phyloP scores from a whole-genome alignment of 2,113 vertebrate species.

The Onychorhynchus coronatus region DNA sequence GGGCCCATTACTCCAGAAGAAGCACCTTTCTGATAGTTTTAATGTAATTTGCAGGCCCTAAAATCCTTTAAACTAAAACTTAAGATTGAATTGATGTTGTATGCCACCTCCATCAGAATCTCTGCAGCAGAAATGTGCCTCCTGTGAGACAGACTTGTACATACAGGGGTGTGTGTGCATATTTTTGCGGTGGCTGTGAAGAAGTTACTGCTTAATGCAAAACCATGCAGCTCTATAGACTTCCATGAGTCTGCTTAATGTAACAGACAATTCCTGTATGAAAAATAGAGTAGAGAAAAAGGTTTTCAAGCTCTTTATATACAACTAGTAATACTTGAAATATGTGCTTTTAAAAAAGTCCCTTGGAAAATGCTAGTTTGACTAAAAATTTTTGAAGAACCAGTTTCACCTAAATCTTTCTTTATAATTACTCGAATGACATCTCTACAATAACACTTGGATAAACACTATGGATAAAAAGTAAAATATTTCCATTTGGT shows the following conservation, averaged over 20 bases:
- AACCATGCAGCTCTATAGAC: not conserved
- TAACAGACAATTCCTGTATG: not conserved
- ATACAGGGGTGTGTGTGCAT: not conserved
- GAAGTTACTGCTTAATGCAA: not conserved
- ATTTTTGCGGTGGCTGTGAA: not conserved
- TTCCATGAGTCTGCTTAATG: not conserved
- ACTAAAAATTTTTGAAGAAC: not conserved
- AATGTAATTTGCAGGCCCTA: not conserved
- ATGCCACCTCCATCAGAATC: not conserved
- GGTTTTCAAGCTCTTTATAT: not conserved
- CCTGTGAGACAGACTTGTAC: not conserved
- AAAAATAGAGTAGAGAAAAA: not conserved
- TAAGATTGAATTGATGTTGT: not conserved
- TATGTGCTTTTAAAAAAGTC: not conserved
- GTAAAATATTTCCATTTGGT: not conserved
- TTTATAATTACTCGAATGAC: not conserved
- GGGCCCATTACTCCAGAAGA: not conserved
- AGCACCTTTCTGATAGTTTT: not conserved
- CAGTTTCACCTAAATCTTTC: not conserved
- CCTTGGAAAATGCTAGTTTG: not conserved
- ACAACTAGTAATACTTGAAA: not conserved
- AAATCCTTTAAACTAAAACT: not conserved
- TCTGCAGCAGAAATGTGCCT: not conserved
- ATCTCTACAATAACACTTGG: not conserved
- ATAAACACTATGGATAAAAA: not conserved